phyloP scores from a whole-genome alignment of 2,797 vertebrate species.

The Serranus cabrilla region DNA sequence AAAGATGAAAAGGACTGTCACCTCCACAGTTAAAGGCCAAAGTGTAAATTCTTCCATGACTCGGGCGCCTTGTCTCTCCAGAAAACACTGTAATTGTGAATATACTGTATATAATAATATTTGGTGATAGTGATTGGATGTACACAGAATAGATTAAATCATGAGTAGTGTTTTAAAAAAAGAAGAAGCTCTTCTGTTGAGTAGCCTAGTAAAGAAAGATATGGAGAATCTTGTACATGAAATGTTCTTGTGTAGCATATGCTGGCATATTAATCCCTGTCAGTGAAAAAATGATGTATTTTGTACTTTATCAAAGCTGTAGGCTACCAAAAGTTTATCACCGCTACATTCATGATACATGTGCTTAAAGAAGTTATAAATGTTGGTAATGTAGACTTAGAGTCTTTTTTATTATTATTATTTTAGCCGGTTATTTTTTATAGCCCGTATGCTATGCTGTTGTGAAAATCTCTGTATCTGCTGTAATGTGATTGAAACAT shows the following conservation, averaged over 20 bases:
- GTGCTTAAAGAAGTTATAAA: constrained; percentile 69
- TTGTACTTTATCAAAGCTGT: constrained; percentile 79
- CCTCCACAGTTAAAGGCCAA: constrained; percentile 68
- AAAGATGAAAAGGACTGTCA: constrained; percentile 40
- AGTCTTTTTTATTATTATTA: constrained; percentile 41
- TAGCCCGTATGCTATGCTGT: constrained; percentile 66
- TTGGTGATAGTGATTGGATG: constrained; percentile 83
- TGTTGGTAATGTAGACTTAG: constrained; percentile 75
- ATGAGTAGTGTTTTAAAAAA: constrained; percentile 65
- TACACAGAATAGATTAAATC: constrained; percentile 76
- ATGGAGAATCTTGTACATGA: constrained; percentile 72
- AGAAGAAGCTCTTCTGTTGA: constrained; percentile 60
- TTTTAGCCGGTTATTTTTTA: constrained; percentile 67
- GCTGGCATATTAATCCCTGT: constrained; percentile 73
- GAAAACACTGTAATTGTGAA: constrained; percentile 83
- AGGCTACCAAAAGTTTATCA: constrained; percentile 72
- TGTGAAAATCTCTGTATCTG: constrained; percentile 80
- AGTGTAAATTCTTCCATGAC: constrained; percentile 71
- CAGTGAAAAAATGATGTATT: constrained; percentile 71
- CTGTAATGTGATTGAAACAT: constrained; percentile 83
- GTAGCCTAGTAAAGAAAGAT: constrained; percentile 73
- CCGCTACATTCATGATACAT: constrained; percentile 64
- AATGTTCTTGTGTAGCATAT: constrained; percentile 82
- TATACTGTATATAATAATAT: constrained; percentile 84
- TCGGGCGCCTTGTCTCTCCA: constrained; percentile 52